These are phyloP conservation scores for Bettongia penicillata DNA, from an alignment of 2,113 vertebrate genomes.

Conservation along the genomic window DNA sequence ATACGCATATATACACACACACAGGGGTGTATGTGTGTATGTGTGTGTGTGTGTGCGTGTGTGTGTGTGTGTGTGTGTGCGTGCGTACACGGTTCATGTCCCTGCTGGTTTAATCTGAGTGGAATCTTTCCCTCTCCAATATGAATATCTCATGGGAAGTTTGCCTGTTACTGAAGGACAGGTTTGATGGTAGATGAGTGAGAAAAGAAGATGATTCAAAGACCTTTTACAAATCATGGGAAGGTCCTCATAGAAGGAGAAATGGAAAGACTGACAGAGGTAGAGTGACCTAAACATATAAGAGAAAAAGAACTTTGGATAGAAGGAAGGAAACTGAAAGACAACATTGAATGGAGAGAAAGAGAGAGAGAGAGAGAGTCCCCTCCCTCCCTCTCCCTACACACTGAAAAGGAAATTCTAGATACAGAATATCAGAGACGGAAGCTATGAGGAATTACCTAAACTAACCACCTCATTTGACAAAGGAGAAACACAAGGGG, in stretches of 20 bases:
- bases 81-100: too few species aligned
- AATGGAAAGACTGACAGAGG: background rate
- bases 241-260: background rate
- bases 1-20: too few species aligned
- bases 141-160: background rate
- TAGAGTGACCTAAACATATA: background rate
- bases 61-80: background rate
- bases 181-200: background rate
- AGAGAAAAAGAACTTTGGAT: background rate
- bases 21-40: background rate
- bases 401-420: background rate
- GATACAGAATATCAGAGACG: background rate
- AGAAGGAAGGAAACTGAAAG: background rate
- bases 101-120: background rate
- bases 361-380: background rate
- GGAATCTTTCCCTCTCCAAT: rapidly evolving
- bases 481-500: background rate
- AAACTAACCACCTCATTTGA: background rate
- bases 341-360: background rate
- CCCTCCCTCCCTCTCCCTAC: too few species aligned
- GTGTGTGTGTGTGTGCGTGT: background rate
- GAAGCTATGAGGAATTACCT: background rate
- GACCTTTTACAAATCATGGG: background rate
- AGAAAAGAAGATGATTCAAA: background rate
- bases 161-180: background rate